These are phyloP conservation scores for Hypercompe scribonia DNA, from an alignment of 2,888 invertebrate genomes.

Conservation along the genomic window DNA sequence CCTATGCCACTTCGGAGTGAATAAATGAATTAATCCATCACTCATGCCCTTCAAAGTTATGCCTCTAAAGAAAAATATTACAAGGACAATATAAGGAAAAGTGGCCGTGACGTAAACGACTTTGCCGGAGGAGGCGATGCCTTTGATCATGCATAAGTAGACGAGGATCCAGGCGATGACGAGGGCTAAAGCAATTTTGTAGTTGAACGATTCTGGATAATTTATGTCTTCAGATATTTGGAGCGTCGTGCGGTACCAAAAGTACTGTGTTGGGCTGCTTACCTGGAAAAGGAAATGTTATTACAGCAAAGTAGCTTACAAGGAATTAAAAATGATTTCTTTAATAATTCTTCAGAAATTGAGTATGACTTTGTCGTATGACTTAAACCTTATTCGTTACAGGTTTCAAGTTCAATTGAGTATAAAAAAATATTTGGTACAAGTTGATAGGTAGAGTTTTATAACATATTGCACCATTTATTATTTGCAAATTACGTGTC, in stretches of 20 bases:
- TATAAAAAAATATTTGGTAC: no score
- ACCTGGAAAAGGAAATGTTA: constrained; percentile 84
- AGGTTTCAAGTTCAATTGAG: neutral
- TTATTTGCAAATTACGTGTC: no score
- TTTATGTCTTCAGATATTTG: constrained; percentile 96
- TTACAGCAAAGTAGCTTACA: neutral
- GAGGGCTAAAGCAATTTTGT: constrained; percentile 95
- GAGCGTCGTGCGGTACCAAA: constrained; percentile 97
- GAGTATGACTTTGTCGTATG: no score
- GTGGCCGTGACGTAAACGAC: constrained; percentile 98
- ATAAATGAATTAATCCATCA: constrained; percentile 95
- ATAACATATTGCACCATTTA: no score
- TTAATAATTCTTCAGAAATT: no score
- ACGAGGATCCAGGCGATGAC: constrained; percentile 97
- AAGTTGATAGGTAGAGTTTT: no score
- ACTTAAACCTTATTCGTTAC: neutral
- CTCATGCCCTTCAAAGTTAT: constrained; percentile 95
- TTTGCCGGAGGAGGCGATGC: constrained; percentile 98
- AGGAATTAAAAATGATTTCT: no score
- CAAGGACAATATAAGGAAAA: constrained; percentile 97
- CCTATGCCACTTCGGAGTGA: constrained; percentile 97
- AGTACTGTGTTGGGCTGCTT: constrained; percentile 97
- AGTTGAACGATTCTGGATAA: constrained; percentile 94
- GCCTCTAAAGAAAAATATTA: constrained; percentile 98
- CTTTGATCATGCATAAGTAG: constrained; percentile 98